Conservation (phyloP, 2,797 vertebrate species). For the Monodelphis domestica region DNA sequence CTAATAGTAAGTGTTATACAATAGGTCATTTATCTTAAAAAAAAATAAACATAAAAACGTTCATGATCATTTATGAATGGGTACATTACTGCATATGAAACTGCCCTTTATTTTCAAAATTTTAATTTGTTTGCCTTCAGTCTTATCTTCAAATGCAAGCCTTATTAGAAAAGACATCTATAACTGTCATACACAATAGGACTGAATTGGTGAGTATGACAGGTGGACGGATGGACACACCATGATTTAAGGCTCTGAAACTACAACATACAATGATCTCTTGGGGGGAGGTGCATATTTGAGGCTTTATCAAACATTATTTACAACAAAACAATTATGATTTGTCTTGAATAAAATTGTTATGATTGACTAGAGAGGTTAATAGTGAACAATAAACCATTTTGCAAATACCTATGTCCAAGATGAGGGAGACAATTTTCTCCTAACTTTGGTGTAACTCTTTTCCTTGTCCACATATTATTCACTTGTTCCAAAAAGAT, state of each 20-base stretch:
- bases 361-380: not conserved
- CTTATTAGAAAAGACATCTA: constrained; percentile 83
- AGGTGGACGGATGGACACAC: constrained; percentile 77
- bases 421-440: not conserved
- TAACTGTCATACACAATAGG: constrained; percentile 84
- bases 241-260: constrained; percentile 80
- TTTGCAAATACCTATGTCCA: not conserved
- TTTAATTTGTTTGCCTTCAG: constrained; percentile 88
- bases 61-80: constrained; percentile 91
- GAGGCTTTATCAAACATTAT: constrained; percentile 50
- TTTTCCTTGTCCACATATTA: constrained; percentile 16
- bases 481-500: not conserved
- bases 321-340: constrained; percentile 57
- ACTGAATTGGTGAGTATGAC: constrained; percentile 20
- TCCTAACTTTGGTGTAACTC: not conserved
- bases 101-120: constrained; percentile 86
- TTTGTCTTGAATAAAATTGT: constrained; percentile 9
- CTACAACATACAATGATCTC: constrained; percentile 12
- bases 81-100: constrained; percentile 86
- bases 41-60: constrained; percentile 82
- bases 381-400: not conserved
- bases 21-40: constrained; percentile 92
- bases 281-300: not conserved
- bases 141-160: constrained; percentile 87
- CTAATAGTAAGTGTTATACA: constrained; percentile 86